Conservation (phyloP, 2,113 vertebrate species). For the Egretta garzetta region DNA sequence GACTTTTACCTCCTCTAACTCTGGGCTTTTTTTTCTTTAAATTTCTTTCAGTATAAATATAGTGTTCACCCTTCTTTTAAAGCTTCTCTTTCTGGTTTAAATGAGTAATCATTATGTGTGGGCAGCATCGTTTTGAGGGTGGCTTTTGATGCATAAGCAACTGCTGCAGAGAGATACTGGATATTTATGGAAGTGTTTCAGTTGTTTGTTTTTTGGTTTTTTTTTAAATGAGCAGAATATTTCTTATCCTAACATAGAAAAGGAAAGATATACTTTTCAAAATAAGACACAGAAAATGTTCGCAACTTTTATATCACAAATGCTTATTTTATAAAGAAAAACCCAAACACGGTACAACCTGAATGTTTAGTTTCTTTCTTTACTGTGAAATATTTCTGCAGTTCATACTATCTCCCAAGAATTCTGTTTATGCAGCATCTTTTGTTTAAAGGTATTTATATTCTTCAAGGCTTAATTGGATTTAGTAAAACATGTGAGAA, state of each 20-base stretch:
- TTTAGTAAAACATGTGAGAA: not conserved
- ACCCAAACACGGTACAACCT: not conserved
- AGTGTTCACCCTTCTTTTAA: not conserved
- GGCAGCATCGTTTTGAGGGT: slow-evolving; percentile 9
- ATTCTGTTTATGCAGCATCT: not conserved
- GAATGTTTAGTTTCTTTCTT: not conserved
- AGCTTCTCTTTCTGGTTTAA: slow-evolving; percentile 8
- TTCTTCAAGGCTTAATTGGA: not conserved
- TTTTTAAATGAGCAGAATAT: not conserved
- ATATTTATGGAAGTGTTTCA: slow-evolving; percentile 3
- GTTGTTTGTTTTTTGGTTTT: not conserved
- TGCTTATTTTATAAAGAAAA: not conserved
- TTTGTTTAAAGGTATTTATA: not conserved
- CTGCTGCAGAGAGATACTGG: not conserved
- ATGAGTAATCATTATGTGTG: slow-evolving; percentile 26
- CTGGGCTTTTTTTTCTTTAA: not conserved
- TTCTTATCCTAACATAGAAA: not conserved
- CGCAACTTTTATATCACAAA: not conserved
- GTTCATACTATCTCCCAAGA: not conserved
- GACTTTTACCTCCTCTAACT: not conserved
- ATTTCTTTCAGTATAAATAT: not conserved
- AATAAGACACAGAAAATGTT: not conserved
- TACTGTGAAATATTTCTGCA: not conserved
- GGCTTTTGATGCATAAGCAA: slow-evolving; percentile 17
- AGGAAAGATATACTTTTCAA: not conserved